phyloP scores from a whole-genome alignment of 2,113 vertebrate genomes.

The Fregata magnificens region DNA sequence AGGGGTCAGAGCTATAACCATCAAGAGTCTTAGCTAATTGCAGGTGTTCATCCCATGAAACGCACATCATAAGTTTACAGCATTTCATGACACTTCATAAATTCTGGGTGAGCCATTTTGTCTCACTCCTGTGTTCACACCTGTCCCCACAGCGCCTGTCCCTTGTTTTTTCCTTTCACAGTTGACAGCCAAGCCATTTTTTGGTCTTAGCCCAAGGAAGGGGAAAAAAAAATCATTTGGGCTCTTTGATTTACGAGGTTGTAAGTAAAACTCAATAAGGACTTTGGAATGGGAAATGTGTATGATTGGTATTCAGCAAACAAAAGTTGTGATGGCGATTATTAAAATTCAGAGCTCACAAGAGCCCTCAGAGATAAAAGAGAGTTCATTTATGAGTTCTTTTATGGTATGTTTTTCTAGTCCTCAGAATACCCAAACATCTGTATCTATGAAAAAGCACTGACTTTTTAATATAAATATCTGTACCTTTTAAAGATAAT shows the following conservation, averaged over 20 bases:
- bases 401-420: background rate
- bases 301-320: background rate
- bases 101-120: background rate
- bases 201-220: background rate
- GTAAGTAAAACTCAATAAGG: background rate
- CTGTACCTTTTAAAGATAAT: background rate
- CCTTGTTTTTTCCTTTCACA: background rate
- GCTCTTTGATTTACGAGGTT: background rate
- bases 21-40: background rate
- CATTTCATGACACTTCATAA: background rate
- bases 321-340: background rate
- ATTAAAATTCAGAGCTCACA: background rate
- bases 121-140: background rate
- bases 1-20: background rate
- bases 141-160: background rate
- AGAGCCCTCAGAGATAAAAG: background rate
- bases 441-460: constrained; percentile 3
- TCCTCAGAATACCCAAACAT: background rate
- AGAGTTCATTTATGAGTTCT: background rate
- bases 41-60: background rate
- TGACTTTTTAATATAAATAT: constrained; percentile 43
- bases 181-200: background rate
- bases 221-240: background rate
- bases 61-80: background rate
- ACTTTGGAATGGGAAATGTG: background rate